Conservation (phyloP, 1,140 invertebrate species). For the Drosophila mojavensis region DNA sequence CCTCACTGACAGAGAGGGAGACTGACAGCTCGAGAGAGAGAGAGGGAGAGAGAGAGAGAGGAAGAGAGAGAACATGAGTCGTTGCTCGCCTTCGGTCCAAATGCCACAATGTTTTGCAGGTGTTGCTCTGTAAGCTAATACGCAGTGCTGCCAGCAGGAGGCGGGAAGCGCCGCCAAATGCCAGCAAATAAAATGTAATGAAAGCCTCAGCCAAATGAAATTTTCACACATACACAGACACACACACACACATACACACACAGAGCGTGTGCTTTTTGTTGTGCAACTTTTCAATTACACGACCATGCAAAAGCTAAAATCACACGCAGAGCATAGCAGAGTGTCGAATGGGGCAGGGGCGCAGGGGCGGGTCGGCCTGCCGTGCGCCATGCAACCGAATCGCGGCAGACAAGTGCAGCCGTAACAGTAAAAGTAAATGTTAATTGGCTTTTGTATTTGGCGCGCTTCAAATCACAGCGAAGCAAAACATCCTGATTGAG, state of each 20-base stretch:
- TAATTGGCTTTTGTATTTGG: constrained; percentile 56
- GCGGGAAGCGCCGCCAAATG: constrained; percentile 21
- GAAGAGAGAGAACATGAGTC: neutral
- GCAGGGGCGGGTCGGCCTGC: neutral
- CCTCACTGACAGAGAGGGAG: neutral
- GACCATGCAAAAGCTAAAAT: constrained; percentile 49
- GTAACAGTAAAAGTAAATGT: constrained; percentile 62
- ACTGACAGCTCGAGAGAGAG: neutral
- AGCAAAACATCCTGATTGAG: constrained; percentile 8
- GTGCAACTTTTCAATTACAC: constrained; percentile 68
- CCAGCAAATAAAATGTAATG: constrained; percentile 67
- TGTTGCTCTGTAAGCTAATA: constrained; percentile 23
- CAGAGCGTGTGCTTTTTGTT: constrained; percentile 32
- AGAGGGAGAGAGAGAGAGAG: neutral
- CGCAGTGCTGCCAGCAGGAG: constrained; percentile 1
- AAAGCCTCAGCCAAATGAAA: constrained; percentile 62
- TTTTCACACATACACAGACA: constrained; percentile 43
- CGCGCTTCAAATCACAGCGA: constrained; percentile 4
- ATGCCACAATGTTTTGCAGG: constrained; percentile 17
- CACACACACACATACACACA: constrained; percentile 9
- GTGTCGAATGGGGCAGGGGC: neutral
- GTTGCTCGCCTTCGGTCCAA: neutral
- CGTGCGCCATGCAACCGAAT: constrained; percentile 22
- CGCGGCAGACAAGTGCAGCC: constrained; percentile 17
- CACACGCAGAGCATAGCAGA: constrained; percentile 21